Evolutionary conservation across 2,797 vertebrate species (phyloP), one percentile per base, ranked within the genome.

Genomic region (Coilia nasus): DNA sequence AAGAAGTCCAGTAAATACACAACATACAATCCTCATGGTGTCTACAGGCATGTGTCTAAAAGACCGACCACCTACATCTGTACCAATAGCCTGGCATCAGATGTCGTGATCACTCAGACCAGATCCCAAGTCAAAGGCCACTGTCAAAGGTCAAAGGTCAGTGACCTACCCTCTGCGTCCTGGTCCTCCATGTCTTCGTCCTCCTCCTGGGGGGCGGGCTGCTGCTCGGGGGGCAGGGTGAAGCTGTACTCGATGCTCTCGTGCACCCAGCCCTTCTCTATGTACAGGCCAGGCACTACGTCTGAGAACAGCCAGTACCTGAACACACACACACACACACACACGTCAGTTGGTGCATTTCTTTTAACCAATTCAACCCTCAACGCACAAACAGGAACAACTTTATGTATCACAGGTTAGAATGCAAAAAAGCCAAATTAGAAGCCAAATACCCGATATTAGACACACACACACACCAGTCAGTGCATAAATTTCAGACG

Each of bases 301-400:
- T 99, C 97, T 0, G 97, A 99, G 93, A 99, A 99, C 56, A 99
- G 95, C 98, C 98, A 99, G 88, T 99, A 99, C 88, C 98, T 99
- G 85, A n/a, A 83, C 2, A 14, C 21, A 87, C 82, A 82, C 0
- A 60, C 0, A 28, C 35, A 80, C 23, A 54, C n/a, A 62, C 60
- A 64, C 23, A 64, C 56, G 23, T 23, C 60, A 64, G 35, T 41
- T 41, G 5, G 35, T 41, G 35, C 2, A 41, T 41, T 41, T 41
- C 35, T 41, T 41, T n/a, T n/a, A n/a, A n/a, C n/a, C n/a, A n/a
- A n/a, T n/a, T 41, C 35, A 41, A 41, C 35, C 35, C 35, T 41
- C 5, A 88, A 87, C 80, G 91, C 91, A 86, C 87, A 3, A 89
- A 1, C 0, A 82, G 46, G 59, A 14, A 1, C 2, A 41, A 41